A percentile compares a stretch with the other conserved stretches of the same genome.
phyloP scores from a whole-genome alignment of 2,113 vertebrate genomes.

The Megaptera novaeangliae region DNA sequence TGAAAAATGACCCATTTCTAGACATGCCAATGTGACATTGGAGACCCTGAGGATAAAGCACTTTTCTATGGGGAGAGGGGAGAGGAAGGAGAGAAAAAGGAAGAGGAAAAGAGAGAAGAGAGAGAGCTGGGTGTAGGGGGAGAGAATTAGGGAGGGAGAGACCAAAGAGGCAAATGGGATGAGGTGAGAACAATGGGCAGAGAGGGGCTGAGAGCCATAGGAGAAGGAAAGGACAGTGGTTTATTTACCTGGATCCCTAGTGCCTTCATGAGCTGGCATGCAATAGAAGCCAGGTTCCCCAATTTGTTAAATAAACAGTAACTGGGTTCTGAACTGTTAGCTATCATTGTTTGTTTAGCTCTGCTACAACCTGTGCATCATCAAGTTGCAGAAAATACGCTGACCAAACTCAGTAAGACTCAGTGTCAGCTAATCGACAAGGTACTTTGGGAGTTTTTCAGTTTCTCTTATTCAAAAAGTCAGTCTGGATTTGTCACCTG shows the following conservation, averaged over 20 bases:
- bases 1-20: not conserved
- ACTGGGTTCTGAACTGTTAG: not conserved
- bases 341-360: not conserved
- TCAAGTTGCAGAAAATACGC: not conserved
- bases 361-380: not conserved
- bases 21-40: not conserved
- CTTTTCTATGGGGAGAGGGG: not conserved
- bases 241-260: not conserved
- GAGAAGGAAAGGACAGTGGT: accelerated
- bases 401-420: not conserved
- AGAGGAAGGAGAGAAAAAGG: not conserved
- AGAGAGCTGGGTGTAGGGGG: not conserved
- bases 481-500: not conserved
- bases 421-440: not conserved
- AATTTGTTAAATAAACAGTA: not conserved
- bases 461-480: not conserved
- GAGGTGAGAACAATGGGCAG: accelerated
- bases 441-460: not conserved
- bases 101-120: too few species aligned
- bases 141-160: too few species aligned
- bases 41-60: not conserved
- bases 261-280: accelerated
- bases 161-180: not conserved
- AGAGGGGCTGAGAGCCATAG: accelerated
- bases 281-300: not conserved